phyloP scores from a whole-genome alignment of 2,888 invertebrate genomes.

The Apantesis nais region DNA sequence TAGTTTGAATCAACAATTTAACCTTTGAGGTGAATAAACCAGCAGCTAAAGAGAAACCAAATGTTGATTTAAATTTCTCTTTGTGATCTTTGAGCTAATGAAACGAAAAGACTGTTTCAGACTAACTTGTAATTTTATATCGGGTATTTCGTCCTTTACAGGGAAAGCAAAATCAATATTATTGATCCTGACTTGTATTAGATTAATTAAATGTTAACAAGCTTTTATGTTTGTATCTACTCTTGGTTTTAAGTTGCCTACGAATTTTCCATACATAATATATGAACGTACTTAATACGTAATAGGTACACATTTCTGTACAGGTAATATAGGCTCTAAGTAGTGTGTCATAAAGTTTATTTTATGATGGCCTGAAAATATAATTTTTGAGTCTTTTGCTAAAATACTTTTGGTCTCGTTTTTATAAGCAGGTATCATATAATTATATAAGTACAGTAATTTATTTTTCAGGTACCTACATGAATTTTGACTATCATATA shows the following conservation, averaged over 20 bases:
- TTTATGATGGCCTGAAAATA: no score
- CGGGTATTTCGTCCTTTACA: neutral
- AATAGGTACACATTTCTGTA: no score
- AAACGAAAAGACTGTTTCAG: conserved; percentile 4
- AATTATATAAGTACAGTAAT: no score
- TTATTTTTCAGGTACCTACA: no score
- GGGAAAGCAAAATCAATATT: neutral
- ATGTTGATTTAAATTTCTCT: conserved; percentile 6
- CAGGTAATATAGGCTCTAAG: neutral
- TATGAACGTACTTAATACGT: neutral
- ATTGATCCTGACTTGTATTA: neutral
- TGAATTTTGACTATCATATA: no score
- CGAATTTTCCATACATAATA: neutral
- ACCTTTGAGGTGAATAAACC: conserved; percentile 7
- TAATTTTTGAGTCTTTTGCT: no score
- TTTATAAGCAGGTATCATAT: no score
- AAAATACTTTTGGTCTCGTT: no score
- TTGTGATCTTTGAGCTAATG: conserved; percentile 3
- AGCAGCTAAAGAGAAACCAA: conserved; percentile 1
- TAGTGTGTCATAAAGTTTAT: neutral
- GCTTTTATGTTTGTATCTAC: neutral
- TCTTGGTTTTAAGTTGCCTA: neutral
- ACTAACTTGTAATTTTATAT: neutral
- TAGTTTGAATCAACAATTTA: conserved; percentile 25
- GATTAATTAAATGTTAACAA: neutral